Base-by-base conservation (phyloP, 2,888 invertebrate genomes). In the Reticulitermes lucifugus region DNA sequence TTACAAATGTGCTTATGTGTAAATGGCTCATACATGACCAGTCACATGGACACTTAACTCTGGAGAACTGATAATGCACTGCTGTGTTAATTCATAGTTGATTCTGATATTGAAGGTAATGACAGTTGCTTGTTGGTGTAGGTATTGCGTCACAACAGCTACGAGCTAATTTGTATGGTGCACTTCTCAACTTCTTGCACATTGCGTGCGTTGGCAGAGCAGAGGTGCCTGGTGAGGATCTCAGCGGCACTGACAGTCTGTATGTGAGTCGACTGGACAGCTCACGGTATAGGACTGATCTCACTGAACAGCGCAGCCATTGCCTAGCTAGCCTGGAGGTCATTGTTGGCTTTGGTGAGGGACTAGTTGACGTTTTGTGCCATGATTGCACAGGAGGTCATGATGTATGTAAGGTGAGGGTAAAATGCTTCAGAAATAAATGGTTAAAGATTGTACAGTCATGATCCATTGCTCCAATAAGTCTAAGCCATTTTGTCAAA, bases 381-480 rank as follows among this genome's bases (percentile, higher is more conserved):
- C 94, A 96, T 84, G 98, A 98, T 91, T 96, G 96, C 86, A 96
- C 96, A 18, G 96, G 96, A 1, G 97, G 97, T 0, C 97, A 97
- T 89, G 97, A 98, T 88, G 95, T 98, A 21, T 97, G 97, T 89
- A 95, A 97, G 89, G 92, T 92, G 86, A 88, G 89, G 87, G 21
- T n/a, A 55, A 55, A 55, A 55, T 18, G 18, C 5, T 55, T 18
- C 18, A 55, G 14, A 18, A 55, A 18, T 55, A 55, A 55, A 18
- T 55, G 55, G 18, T 14, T 55, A 12, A 46, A 46, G 46, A 55
- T 18, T 55, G 55, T 55, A 14, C 14, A 55, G 12, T 35, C 46
- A 46, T 12, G 46, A 46, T 12, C 9, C 46, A 46, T 46, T 46
- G 46, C 9, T 46, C 46, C 46, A 46, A 6, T 12, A 12, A 46